Percentiles rank a stretch among this genome's conserved stretches.
phyloP scores from a whole-genome alignment of 1,140 invertebrate species.

The Drosophila bifasciata region DNA sequence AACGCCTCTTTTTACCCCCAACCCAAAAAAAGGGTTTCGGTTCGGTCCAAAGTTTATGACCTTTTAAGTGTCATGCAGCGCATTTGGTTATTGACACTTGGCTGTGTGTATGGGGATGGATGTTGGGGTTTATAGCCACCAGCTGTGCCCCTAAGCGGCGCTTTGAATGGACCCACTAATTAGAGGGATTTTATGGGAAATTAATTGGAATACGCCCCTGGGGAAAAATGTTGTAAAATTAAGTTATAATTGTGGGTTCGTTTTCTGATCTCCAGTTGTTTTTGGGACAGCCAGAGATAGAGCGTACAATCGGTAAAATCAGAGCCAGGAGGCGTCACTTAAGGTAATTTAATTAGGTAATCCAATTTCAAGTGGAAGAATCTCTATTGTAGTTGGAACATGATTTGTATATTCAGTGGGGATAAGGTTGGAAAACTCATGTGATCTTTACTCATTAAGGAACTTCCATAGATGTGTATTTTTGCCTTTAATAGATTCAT shows the following conservation, averaged over 20 bases:
- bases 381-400: too few species aligned
- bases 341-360: conserved; percentile 45
- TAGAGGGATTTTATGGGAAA: conserved; percentile 72
- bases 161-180: conserved; percentile 71
- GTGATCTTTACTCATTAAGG: background rate
- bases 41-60: conserved; percentile 60
- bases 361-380: background rate
- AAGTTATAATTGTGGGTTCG: conserved; percentile 64
- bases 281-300: background rate
- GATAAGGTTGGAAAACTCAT: too few species aligned
- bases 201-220: conserved; percentile 69
- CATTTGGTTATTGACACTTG: conserved; percentile 63
- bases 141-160: conserved; percentile 49
- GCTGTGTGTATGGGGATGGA: conserved; percentile 5
- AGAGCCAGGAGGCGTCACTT: conserved; percentile 34
- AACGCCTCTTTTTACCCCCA: conserved; percentile 24
- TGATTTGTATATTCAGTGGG: too few species aligned
- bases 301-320: background rate
- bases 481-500: too few species aligned
- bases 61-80: conserved; percentile 66
- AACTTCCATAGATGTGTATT: too few species aligned
- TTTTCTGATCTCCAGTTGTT: background rate
- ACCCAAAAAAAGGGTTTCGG: conserved; percentile 44
- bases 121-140: conserved; percentile 55
- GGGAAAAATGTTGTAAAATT: conserved; percentile 52